These are phyloP conservation scores for Atopsyche davidsoni DNA, from an alignment of 1,140 invertebrate genomes.

Conservation along the genomic window DNA sequence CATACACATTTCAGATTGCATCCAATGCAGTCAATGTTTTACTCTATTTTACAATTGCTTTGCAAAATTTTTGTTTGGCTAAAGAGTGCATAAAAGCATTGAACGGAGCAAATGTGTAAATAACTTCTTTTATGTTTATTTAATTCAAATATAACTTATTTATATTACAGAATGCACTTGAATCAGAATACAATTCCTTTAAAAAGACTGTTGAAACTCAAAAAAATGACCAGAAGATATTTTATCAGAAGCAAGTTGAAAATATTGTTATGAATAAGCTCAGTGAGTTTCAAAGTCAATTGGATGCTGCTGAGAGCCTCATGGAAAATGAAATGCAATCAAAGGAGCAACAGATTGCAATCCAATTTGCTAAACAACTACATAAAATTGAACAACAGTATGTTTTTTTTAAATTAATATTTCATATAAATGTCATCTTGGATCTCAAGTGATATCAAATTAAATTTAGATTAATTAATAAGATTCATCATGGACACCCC, in stretches of 20 bases:
- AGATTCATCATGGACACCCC: no score
- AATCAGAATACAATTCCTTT: slow-evolving; percentile 50
- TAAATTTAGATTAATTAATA: no score
- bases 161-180: slow-evolving; percentile 44
- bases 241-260: slow-evolving; percentile 76
- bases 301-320: slow-evolving; percentile 59
- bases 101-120: no score
- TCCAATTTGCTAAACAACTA: slow-evolving; percentile 64
- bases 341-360: slow-evolving; percentile 60
- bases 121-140: slow-evolving; percentile 3
- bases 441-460: no score
- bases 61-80: no score
- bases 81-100: no score
- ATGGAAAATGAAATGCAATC: slow-evolving; percentile 58
- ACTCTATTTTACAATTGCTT: no score
- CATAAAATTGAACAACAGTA: slow-evolving; percentile 67
- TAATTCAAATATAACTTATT: slow-evolving; percentile 3
- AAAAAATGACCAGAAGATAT: slow-evolving; percentile 60
- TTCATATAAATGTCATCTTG: slow-evolving; percentile 1
- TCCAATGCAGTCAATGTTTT: no score
- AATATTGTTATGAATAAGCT: slow-evolving; percentile 67
- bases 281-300: slow-evolving; percentile 68
- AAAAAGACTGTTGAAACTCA: slow-evolving; percentile 57
- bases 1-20: no score
- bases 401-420: slow-evolving; percentile 31